Conservation (phyloP, 2,888 invertebrate genomes). For the Acrobasis consociella region DNA sequence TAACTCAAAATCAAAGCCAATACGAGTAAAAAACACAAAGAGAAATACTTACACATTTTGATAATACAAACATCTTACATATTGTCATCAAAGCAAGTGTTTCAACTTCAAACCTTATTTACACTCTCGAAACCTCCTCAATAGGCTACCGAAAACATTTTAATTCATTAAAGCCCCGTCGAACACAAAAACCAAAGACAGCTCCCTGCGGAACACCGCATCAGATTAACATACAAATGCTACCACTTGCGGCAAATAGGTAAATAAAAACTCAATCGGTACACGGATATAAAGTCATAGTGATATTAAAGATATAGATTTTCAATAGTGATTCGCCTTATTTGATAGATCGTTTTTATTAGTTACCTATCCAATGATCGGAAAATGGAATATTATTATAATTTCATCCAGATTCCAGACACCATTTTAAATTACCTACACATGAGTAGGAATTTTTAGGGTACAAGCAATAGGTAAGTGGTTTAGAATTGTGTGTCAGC, state of each 20-base stretch:
- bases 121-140: not conserved
- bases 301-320: too few species aligned
- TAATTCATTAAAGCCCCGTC: slow-evolving; percentile 37
- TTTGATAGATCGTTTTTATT: too few species aligned
- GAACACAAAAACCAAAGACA: slow-evolving; percentile 34
- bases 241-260: slow-evolving; percentile 56
- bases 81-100: slow-evolving; percentile 15
- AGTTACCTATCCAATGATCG: too few species aligned
- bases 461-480: too few species aligned
- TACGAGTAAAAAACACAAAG: not conserved
- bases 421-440: too few species aligned
- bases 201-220: slow-evolving; percentile 40
- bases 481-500: too few species aligned
- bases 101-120: slow-evolving; percentile 13
- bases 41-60: not conserved
- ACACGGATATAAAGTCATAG: slow-evolving; percentile 45
- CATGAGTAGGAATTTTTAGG: too few species aligned
- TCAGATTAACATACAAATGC: slow-evolving; percentile 67
- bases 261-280: slow-evolving; percentile 74
- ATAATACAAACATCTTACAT: not conserved
- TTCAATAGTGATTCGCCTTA: too few species aligned
- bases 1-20: too few species aligned
- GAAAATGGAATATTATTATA: too few species aligned
- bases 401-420: too few species aligned
- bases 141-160: slow-evolving; percentile 23